phyloP scores from a whole-genome alignment of 2,113 vertebrate species.

The Isurus oxyrinchus region DNA sequence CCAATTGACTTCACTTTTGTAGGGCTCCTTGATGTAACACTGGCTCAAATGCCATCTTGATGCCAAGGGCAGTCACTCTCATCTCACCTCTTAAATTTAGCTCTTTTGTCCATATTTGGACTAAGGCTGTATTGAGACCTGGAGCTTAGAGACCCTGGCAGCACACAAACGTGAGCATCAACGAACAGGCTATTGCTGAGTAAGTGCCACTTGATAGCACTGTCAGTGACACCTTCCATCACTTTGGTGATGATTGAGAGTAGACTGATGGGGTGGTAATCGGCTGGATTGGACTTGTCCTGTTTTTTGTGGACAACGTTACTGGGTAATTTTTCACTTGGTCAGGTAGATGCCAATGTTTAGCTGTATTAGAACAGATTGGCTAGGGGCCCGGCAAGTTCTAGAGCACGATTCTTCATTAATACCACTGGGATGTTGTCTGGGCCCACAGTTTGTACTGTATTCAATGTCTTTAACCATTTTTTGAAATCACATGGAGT shows the following conservation, averaged over 20 bases:
- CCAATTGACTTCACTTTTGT: not conserved
- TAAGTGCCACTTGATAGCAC: not conserved
- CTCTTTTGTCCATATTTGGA: not conserved
- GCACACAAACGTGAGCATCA: not conserved
- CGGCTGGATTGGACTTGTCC: not conserved
- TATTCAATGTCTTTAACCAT: not conserved
- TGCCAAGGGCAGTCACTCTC: too few relatives aligned
- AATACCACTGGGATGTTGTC: not conserved
- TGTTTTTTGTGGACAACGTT: too few relatives aligned
- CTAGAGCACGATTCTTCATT: not conserved
- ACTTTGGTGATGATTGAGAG: not conserved
- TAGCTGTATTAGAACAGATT: not conserved
- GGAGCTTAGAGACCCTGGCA: not conserved
- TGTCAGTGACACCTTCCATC: not conserved
- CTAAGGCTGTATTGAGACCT: not conserved
- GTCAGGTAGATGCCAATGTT: not conserved
- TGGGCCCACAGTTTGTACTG: not conserved
- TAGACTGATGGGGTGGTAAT: not conserved
- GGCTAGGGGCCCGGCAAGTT: not conserved
- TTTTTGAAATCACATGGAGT: not conserved
- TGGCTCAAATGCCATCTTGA: not conserved
- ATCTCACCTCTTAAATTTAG: too few relatives aligned
- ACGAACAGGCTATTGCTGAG: not conserved
- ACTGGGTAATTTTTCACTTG: not conserved
- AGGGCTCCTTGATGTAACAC: not conserved